phyloP scores from a whole-genome alignment of 2,113 vertebrate species.

The Eptesicus fuscus region DNA sequence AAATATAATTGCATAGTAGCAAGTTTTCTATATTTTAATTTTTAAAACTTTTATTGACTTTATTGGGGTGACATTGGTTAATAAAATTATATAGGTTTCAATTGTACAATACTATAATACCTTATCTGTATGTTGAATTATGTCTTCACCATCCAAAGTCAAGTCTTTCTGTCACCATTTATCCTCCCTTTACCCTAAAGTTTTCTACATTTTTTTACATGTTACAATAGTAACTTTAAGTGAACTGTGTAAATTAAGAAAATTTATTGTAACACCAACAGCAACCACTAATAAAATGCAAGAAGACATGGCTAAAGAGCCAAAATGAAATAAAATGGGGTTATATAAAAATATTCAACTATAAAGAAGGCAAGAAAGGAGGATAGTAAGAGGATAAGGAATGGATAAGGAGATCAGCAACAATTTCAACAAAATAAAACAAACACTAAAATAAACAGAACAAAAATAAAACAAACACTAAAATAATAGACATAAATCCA shows the following conservation, averaged over 20 bases:
- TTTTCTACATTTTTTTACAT: background rate
- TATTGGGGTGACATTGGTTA: background rate
- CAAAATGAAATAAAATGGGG: background rate
- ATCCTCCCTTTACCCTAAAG: background rate
- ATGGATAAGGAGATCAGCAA: background rate
- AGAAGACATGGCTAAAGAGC: background rate
- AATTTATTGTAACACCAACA: background rate
- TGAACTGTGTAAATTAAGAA: background rate
- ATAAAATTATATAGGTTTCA: too few relatives aligned
- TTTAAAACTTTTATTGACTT: background rate
- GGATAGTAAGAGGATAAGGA: background rate
- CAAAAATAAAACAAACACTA: background rate
- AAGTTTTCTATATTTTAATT: background rate
- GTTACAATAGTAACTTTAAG: background rate
- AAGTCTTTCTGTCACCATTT: background rate
- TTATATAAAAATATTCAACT: background rate
- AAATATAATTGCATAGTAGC: background rate
- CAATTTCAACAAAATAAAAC: background rate
- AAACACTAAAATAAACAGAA: background rate
- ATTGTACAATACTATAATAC: too few relatives aligned
- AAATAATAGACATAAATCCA: background rate
- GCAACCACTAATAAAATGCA: background rate
- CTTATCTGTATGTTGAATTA: too few relatives aligned
- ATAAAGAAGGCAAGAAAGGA: background rate
- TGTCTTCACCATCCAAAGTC: too few relatives aligned